Conservation (phyloP, 2,113 vertebrate genomes). For the Elephantulus edwardii region DNA sequence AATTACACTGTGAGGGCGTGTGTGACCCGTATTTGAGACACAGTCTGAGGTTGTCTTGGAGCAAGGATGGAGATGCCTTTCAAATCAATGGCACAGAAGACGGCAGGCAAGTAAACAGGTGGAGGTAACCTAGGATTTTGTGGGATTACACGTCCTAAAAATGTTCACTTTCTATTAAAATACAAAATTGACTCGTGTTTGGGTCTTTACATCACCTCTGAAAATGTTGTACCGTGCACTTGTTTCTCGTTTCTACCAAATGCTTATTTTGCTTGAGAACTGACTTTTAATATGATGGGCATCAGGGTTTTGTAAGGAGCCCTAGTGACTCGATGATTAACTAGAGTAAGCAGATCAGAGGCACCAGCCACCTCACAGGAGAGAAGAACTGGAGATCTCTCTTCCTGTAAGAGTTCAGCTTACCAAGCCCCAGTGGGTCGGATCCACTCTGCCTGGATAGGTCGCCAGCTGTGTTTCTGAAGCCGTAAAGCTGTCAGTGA, state of each 20-base stretch:
- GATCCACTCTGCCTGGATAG: too few species aligned
- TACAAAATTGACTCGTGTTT: neutral
- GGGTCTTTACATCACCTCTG: neutral
- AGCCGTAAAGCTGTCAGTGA: too few species aligned
- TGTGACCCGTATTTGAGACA: conserved; percentile 90
- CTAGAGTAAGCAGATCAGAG: too few species aligned
- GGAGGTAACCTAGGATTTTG: too few species aligned
- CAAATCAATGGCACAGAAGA: conserved; percentile 86
- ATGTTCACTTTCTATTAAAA: neutral
- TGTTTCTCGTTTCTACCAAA: neutral
- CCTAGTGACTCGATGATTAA: too few species aligned
- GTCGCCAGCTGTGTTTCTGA: too few species aligned
- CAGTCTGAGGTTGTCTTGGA: conserved; percentile 92
- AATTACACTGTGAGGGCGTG: conserved; percentile 89
- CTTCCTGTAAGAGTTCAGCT: too few species aligned
- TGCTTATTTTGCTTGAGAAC: neutral
- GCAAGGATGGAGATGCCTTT: conserved; percentile 88
- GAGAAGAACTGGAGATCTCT: too few species aligned
- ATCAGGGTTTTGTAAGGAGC: too few species aligned
- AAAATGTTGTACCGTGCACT: neutral
- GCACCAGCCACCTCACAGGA: too few species aligned
- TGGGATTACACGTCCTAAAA: neutral
- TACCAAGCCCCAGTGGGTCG: too few species aligned
- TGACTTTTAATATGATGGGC: neutral
- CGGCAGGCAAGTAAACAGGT: conserved; percentile 82